phyloP scores from a whole-genome alignment of 2,113 vertebrate species.

The Galemys pyrenaicus region DNA sequence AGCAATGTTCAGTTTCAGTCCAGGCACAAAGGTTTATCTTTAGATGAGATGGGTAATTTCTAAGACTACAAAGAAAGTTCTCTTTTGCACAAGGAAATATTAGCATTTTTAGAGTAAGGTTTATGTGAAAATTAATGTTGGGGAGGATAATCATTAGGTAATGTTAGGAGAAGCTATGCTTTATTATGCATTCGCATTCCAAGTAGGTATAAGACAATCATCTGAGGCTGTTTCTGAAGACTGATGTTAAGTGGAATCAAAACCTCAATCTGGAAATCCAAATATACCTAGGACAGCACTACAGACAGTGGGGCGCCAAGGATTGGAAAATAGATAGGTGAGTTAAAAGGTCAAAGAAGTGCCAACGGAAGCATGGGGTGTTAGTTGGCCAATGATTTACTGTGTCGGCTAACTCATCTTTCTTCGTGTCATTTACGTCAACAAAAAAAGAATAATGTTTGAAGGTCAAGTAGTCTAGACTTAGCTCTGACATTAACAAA shows the following conservation, averaged over 20 bases:
- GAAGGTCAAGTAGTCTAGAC: conserved; percentile 5
- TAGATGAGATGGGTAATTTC: background rate
- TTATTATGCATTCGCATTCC: background rate
- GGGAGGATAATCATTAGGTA: background rate
- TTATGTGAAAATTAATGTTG: background rate
- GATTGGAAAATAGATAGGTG: background rate
- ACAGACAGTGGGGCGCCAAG: background rate
- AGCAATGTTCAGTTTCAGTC: background rate
- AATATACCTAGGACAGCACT: background rate
- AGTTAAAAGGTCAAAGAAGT: background rate
- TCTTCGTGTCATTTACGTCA: background rate
- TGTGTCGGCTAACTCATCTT: background rate
- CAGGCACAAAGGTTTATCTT: background rate
- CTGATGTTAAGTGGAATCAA: background rate
- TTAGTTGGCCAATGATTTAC: background rate
- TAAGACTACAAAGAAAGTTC: background rate
- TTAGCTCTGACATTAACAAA: background rate
- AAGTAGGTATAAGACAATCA: background rate
- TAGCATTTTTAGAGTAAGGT: background rate
- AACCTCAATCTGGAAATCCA: background rate
- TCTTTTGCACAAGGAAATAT: background rate
- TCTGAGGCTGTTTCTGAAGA: conserved; percentile 23
- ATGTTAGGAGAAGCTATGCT: background rate
- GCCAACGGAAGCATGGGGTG: background rate
- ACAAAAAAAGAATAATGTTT: background rate